Evolutionary conservation across 2,797 vertebrate species (phyloP).

Genomic region (Xyrichtys novacula): DNA sequence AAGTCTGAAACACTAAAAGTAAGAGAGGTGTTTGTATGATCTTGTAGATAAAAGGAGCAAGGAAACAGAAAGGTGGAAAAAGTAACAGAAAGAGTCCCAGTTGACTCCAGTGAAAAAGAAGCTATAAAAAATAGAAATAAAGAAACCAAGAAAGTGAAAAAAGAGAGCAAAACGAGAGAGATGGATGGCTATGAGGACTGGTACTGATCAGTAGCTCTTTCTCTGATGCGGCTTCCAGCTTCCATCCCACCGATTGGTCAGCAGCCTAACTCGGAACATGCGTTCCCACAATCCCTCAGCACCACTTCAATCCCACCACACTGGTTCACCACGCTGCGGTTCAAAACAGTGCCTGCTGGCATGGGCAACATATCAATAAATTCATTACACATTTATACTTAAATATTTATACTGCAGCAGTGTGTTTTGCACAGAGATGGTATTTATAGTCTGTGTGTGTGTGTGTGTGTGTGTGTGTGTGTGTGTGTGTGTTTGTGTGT

Average conservation of each 20-base stretch:
- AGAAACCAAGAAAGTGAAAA: conserved; percentile 49
- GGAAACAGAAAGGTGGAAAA: neutral
- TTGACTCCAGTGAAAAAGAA: conserved; percentile 6
- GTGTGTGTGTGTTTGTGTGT: conserved; percentile 49
- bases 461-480: conserved; percentile 51
- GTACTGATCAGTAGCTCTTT: conserved; percentile 84
- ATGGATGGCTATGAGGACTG: conserved; percentile 76
- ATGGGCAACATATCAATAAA: conserved; percentile 87
- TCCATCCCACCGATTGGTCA: conserved; percentile 81
- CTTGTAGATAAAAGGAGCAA: neutral
- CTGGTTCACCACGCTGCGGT: conserved; percentile 84
- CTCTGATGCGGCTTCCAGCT: conserved; percentile 82
- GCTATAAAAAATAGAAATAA: conserved; percentile 29
- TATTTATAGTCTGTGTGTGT: conserved; percentile 81
- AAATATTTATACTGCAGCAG: conserved; percentile 84
- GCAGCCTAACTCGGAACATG: conserved; percentile 83
- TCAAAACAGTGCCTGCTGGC: conserved; percentile 83
- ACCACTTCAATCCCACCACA: conserved; percentile 87
- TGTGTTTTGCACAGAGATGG: conserved; percentile 81
- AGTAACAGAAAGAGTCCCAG: neutral
- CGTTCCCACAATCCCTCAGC: conserved; percentile 87
- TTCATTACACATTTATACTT: conserved; percentile 88
- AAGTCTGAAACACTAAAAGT: neutral
- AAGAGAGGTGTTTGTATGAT: neutral
- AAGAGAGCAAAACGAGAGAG: conserved; percentile 63